Conservation (phyloP, 1,140 invertebrate genomes). For the Papilio aristodemus region DNA sequence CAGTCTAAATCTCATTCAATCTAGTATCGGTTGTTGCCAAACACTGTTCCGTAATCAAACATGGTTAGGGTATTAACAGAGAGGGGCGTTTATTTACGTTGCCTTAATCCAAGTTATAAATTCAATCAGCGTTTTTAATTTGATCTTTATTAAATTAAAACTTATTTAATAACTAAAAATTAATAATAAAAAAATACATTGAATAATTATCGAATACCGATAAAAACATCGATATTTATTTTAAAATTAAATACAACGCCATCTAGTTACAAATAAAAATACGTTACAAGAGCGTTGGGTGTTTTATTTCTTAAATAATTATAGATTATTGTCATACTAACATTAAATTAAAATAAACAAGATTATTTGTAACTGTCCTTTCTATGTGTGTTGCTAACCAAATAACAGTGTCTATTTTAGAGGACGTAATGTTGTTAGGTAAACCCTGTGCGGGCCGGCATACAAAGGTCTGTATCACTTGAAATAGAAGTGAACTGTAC, state of each 20-base stretch:
- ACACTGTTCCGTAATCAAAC: constrained; percentile 50
- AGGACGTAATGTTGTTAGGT: constrained; percentile 38
- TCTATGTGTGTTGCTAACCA: background rate
- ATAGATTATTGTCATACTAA: no score
- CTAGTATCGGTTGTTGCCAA: constrained; percentile 18
- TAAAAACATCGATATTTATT: no score
- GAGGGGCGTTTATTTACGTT: constrained; percentile 54
- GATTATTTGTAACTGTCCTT: background rate
- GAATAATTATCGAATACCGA: no score
- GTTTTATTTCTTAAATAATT: no score
- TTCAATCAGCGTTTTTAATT: constrained; percentile 47
- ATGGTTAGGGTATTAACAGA: constrained; percentile 64
- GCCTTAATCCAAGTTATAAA: constrained; percentile 57
- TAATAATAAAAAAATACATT: no score
- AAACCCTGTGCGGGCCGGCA: constrained; percentile 38
- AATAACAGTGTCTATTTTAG: constrained; percentile 37
- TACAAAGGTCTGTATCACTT: constrained; percentile 43
- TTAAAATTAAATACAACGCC: no score
- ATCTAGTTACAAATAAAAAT: no score
- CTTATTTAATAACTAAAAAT: no score
- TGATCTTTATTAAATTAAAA: constrained; percentile 23
- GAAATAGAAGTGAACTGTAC: constrained; percentile 41
- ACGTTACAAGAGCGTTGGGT: no score
- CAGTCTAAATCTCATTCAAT: constrained; percentile 1
- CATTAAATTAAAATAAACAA: constrained; percentile 19